Evolutionary conservation across 2,888 invertebrate species (phyloP), one percentile per base, ranked within the genome.

Genomic region (Aphidoletes aphidimyza): DNA sequence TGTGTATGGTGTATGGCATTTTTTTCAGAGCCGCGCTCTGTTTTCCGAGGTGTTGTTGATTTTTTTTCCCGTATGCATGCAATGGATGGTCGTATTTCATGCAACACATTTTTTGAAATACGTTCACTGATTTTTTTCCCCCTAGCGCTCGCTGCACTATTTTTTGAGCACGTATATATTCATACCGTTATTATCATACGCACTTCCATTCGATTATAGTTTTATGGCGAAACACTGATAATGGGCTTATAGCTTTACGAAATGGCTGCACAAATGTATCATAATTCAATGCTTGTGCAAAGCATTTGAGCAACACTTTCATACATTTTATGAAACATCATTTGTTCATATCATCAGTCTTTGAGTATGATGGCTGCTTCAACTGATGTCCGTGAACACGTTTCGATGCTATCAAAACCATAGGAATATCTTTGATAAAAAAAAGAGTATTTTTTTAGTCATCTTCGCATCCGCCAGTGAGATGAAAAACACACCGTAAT

Each of bases 101-200:
- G 81, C 37, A 81, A 81, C 81, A 81, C 81, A 81, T 81, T 81
- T 81, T 81, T 81, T 37, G 37, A 81, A 81, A 81, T 81, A 39
- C 81, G 37, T 81, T 81, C n/a, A 81, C 22, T 37, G 0, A n/a
- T n/a, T 69, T 69, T 81, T 81, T 37, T n/a, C n/a, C n/a, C n/a
- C n/a, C n/a, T n/a, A n/a, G n/a, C n/a, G n/a, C n/a, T n/a, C n/a
- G n/a, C 37, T 19, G 22, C 37, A 37, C n/a, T 37, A 3, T 81
- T 81, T 81, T 22, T 9, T 37, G 6, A 0, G n/a, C 37, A 36
- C 37, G n/a, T 81, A n/a, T n/a, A n/a, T 37, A 81, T 37, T 37
- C 37, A 81, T 81, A 78, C 11, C 78, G 36, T 78, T 8, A 36
- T 78, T 78, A 78, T 37, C 81, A 37, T 37, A 81, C 11, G 22